A percentile compares a stretch with the other conserved stretches of the same genome.
Evolutionary conservation across 2,797 vertebrate species (phyloP).

Genomic region (Argyrosomus regius): DNA sequence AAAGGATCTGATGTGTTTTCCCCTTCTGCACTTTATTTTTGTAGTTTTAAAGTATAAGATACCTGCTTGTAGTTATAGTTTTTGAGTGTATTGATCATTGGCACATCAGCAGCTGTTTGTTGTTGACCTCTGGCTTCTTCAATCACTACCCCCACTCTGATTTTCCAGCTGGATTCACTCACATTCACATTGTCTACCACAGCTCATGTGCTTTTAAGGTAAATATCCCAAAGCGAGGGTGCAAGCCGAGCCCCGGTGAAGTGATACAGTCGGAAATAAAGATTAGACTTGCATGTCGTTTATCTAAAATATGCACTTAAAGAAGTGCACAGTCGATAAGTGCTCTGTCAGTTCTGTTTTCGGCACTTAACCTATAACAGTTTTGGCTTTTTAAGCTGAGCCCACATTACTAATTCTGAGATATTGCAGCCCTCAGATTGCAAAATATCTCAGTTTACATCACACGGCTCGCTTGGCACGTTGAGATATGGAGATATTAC

Average conservation of each 20-base stretch:
- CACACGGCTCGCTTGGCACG: slow-evolving; percentile 15
- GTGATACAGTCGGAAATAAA: not conserved
- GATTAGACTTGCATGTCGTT: not conserved
- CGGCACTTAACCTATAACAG: not conserved
- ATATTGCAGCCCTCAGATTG: slow-evolving; percentile 33
- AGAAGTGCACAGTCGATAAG: not conserved
- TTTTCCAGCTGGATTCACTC: slow-evolving; percentile 36
- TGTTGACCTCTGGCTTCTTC: slow-evolving; percentile 12
- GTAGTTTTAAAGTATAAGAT: slow-evolving; percentile 18
- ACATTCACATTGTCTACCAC: not conserved
- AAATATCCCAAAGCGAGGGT: not conserved
- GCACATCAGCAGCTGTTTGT: slow-evolving; percentile 34
- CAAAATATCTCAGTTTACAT: slow-evolving; percentile 25
- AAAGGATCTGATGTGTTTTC: not conserved
- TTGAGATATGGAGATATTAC: not conserved
- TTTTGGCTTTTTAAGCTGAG: slow-evolving; percentile 5
- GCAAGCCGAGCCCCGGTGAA: fast-evolving
- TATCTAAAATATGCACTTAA: not conserved
- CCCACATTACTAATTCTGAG: slow-evolving; percentile 2
- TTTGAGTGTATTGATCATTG: slow-evolving; percentile 20
- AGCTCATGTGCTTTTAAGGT: not conserved
- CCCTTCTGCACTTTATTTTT: not conserved
- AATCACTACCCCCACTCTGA: not conserved
- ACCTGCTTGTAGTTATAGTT: slow-evolving; percentile 13
- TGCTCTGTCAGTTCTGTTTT: not conserved